Conservation (phyloP, 2,888 invertebrate genomes). For the Notodonta dromedarius region DNA sequence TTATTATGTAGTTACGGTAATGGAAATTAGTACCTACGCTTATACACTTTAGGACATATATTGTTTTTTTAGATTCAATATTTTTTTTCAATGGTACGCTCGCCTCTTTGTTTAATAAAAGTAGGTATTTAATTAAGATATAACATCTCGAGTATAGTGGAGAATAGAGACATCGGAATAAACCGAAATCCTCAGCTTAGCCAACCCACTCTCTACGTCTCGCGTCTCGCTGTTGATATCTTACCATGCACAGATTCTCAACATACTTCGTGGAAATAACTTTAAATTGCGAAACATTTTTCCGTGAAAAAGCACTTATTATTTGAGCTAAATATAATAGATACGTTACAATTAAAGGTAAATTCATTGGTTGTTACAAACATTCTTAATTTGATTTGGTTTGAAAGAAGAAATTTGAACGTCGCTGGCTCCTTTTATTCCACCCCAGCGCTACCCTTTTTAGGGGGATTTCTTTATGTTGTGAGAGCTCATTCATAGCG, state of each 20-base stretch:
- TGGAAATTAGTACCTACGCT: no score
- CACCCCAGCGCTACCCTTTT: conserved; percentile 82
- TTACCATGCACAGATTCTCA: conserved; percentile 29
- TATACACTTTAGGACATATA: no score
- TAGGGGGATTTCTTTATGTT: conserved; percentile 85
- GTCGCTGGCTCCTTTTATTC: conserved; percentile 54
- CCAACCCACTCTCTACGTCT: conserved; percentile 13
- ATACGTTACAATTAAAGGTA: conserved; percentile 27
- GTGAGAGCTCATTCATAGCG: conserved; percentile 86
- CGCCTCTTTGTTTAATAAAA: no score
- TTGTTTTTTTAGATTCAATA: no score
- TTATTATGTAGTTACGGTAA: no score
- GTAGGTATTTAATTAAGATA: no score
- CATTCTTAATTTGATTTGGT: conserved; percentile 51
- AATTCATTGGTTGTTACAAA: conserved; percentile 30
- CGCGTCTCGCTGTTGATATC: conserved; percentile 7
- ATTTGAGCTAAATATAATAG: background rate
- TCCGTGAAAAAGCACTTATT: background rate
- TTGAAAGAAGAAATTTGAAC: conserved; percentile 45
- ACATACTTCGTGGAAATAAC: conserved; percentile 17
- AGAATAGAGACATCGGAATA: conserved; percentile 6
- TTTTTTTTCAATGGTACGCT: no score
- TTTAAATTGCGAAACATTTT: background rate
- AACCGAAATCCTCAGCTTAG: conserved; percentile 24
- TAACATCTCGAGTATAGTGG: no score